Percentiles rank a stretch among this genome's conserved stretches.
Evolutionary conservation across 2,113 vertebrate genomes (phyloP).

Genomic region (Engystomops pustulosus): DNA sequence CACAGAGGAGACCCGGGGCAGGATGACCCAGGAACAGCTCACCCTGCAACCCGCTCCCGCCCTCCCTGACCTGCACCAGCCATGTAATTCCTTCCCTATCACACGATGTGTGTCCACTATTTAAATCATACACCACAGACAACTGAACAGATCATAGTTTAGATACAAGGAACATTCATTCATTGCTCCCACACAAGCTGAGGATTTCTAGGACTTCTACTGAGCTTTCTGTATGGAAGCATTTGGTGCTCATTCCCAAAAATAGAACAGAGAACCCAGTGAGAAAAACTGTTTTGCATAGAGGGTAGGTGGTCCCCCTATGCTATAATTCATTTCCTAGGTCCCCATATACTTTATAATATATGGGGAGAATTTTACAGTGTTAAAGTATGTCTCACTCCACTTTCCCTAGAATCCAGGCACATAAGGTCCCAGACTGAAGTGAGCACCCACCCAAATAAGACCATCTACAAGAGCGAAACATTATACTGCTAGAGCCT

Average conservation of each 20-base stretch:
- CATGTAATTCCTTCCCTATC: slow-evolving; percentile 29
- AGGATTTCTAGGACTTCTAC: neutral
- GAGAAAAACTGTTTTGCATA: neutral
- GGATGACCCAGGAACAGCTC: slow-evolving; percentile 33
- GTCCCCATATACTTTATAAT: neutral
- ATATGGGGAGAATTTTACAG: neutral
- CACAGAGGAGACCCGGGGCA: slow-evolving; percentile 24
- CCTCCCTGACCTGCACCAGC: slow-evolving; percentile 36
- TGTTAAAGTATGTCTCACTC: neutral
- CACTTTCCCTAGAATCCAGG: no score
- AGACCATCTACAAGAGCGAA: neutral
- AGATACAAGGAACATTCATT: neutral
- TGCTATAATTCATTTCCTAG: neutral
- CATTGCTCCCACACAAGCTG: neutral
- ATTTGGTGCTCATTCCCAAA: neutral
- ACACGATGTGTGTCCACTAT: neutral
- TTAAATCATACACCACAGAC: neutral
- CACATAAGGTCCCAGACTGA: neutral
- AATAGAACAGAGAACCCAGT: neutral
- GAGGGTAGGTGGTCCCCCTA: neutral
- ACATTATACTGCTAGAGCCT: neutral
- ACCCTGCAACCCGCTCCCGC: slow-evolving; percentile 12
- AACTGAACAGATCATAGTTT: neutral
- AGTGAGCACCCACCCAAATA: neutral
- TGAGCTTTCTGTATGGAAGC: neutral